Conservation (phyloP, 35 echinoderm and acorn worm genomes). For the Patiria miniata region DNA sequence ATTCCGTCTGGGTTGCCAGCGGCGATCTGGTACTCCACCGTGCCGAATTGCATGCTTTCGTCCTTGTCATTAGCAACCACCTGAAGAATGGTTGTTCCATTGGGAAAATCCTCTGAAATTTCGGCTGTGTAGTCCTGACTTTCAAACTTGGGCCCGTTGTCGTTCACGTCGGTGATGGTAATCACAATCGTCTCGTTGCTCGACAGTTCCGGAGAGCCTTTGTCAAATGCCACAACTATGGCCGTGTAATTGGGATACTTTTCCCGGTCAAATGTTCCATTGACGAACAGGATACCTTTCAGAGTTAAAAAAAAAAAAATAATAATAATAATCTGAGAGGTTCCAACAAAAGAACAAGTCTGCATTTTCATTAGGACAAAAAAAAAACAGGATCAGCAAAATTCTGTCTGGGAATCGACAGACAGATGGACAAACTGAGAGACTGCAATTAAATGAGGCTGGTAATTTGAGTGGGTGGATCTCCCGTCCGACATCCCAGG, state of each 20-base stretch:
- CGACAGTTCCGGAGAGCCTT: constrained; percentile 7
- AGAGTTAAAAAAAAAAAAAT: constrained; percentile 18
- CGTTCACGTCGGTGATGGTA: constrained; percentile 57
- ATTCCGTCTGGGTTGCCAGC: constrained; percentile 41
- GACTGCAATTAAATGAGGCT: too few relatives aligned
- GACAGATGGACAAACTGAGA: too few relatives aligned
- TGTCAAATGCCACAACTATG: constrained; percentile 31
- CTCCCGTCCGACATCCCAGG: too few relatives aligned
- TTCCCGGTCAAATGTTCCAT: constrained; percentile 47
- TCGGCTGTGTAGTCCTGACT: background rate
- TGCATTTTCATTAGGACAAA: too few relatives aligned
- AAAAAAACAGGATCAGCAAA: too few relatives aligned
- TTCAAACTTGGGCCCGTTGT: constrained; percentile 58
- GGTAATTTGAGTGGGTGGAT: too few relatives aligned
- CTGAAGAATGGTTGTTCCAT: background rate
- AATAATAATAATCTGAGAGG: background rate
- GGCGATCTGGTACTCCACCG: constrained; percentile 42
- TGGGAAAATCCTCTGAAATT: constrained; percentile 8
- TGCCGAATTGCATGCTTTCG: constrained; percentile 11
- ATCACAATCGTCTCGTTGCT: background rate
- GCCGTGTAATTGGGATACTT: background rate
- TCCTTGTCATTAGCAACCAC: constrained; percentile 59
- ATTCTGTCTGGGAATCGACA: too few relatives aligned
- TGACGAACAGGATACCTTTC: constrained; percentile 49
- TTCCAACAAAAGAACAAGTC: too few relatives aligned